These are phyloP conservation scores for Yasuhikotakia modesta DNA, from an alignment of 2,797 vertebrate genomes.

Conservation along the genomic window DNA sequence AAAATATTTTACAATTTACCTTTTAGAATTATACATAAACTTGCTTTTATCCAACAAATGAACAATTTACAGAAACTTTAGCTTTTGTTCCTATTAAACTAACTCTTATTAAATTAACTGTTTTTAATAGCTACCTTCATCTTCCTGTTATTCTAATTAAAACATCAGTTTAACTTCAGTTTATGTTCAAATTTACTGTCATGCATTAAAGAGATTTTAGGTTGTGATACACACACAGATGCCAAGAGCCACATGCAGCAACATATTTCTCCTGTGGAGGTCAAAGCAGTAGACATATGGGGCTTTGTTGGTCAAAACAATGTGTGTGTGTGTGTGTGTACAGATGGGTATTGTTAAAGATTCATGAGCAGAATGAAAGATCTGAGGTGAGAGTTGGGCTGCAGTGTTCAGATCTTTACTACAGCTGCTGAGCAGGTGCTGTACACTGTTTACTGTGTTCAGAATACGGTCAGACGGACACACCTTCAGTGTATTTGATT, in stretches of 20 bases:
- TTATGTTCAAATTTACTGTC: background rate
- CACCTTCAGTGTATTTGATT: background rate
- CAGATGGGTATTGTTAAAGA: conserved; percentile 90
- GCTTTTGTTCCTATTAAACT: no score
- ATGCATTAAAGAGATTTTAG: background rate
- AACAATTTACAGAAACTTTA: no score
- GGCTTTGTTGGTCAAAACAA: conserved; percentile 78
- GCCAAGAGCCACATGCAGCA: conserved; percentile 40
- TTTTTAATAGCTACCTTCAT: no score
- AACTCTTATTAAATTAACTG: no score
- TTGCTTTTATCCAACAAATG: no score
- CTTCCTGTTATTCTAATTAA: no score
- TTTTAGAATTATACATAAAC: no score
- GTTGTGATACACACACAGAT: background rate
- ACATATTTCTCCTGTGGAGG: conserved; percentile 76
- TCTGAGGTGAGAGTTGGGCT: conserved; percentile 80
- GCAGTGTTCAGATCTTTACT: conserved; percentile 53
- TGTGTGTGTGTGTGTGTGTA: conserved; percentile 74
- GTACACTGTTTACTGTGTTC: conserved; percentile 36
- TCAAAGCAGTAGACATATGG: conserved; percentile 84
- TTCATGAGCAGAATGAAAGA: conserved; percentile 84
- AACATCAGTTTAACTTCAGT: no score
- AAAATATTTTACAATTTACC: no score
- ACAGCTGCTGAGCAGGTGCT: conserved; percentile 57
- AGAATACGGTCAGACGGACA: background rate